Conservation (phyloP, 92 coral and sea anemone genomes). For the Chrysogorgia sp. region DNA sequence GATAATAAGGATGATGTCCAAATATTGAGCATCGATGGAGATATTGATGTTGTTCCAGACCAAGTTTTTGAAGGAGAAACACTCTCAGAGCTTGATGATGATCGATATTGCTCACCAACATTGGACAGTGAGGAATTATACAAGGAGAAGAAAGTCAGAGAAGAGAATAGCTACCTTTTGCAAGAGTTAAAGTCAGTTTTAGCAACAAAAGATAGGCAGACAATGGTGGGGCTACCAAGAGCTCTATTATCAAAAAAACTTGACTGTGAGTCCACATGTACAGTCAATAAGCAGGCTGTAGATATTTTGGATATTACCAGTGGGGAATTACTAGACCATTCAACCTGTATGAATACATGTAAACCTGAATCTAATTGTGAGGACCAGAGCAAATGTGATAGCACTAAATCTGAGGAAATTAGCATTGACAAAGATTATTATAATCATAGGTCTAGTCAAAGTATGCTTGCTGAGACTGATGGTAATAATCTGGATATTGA, state of each 20-base stretch:
- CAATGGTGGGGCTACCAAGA: conserved; percentile 76
- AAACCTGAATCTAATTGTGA: background rate
- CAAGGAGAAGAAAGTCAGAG: conserved; percentile 62
- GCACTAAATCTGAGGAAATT: background rate
- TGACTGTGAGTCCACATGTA: background rate
- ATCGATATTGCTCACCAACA: conserved; percentile 3
- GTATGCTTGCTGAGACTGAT: background rate
- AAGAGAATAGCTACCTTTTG: conserved; percentile 79
- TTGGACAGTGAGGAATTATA: conserved; percentile 66
- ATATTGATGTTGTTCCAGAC: conserved; percentile 46
- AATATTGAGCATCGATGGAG: background rate
- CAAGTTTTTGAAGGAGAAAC: conserved; percentile 88
- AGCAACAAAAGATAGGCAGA: conserved; percentile 76
- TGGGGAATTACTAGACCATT: background rate
- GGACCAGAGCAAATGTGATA: background rate
- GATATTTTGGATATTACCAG: background rate
- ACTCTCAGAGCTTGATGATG: conserved; percentile 39
- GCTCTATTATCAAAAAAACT: conserved; percentile 67
- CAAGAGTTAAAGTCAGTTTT: conserved; percentile 83
- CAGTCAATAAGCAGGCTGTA: background rate
- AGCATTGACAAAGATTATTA: background rate
- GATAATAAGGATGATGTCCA: conserved; percentile 35
- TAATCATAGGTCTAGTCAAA: background rate
- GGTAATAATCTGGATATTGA: conserved; percentile 3
- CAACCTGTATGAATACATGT: background rate